Percentiles rank a stretch among this genome's conserved stretches.
Evolutionary conservation across 2,113 vertebrate genomes (phyloP).

Genomic region (Psittacula cyanocephala): DNA sequence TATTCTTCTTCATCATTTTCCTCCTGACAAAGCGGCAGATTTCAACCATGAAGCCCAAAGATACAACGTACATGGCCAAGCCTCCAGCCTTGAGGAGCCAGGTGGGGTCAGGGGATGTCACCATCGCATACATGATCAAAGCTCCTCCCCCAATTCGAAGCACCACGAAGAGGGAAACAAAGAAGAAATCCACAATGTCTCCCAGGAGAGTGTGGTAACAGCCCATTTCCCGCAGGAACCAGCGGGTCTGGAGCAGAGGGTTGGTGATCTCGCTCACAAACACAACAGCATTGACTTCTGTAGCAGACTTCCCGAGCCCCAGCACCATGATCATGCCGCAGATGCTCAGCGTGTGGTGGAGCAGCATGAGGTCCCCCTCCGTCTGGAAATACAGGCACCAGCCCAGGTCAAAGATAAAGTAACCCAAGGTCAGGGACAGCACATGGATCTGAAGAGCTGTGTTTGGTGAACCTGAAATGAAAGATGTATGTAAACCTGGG

Average conservation of each 20-base stretch:
- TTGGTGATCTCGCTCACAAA: slow-evolving; percentile 91
- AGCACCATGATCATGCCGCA: slow-evolving; percentile 84
- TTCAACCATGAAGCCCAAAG: slow-evolving; percentile 84
- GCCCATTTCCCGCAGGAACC: slow-evolving; percentile 85
- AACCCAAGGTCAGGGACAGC: slow-evolving; percentile 83
- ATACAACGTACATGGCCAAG: slow-evolving; percentile 85
- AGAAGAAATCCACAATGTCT: slow-evolving; percentile 79
- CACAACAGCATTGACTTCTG: slow-evolving; percentile 80
- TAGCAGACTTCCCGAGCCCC: slow-evolving; percentile 81
- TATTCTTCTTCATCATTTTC: slow-evolving; percentile 70
- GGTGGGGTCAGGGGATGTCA: slow-evolving; percentile 77
- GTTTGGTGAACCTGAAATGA: slow-evolving; percentile 81
- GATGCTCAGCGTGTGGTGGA: slow-evolving; percentile 87
- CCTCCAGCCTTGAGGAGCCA: slow-evolving; percentile 85
- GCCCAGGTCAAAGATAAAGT: slow-evolving; percentile 89
- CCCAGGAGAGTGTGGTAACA: slow-evolving; percentile 72
- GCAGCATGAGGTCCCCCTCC: slow-evolving; percentile 85
- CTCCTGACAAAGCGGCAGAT: slow-evolving; percentile 80
- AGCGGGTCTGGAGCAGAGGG: slow-evolving; percentile 87
- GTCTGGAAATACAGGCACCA: slow-evolving; percentile 88
- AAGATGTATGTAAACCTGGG: fast-evolving
- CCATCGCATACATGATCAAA: slow-evolving; percentile 79
- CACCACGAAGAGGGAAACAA: slow-evolving; percentile 81
- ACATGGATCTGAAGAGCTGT: slow-evolving; percentile 81
- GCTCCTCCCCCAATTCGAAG: slow-evolving; percentile 84